Evolutionary conservation across 2,888 invertebrate species (phyloP).

Genomic region (Drosophila sordidula): DNA sequence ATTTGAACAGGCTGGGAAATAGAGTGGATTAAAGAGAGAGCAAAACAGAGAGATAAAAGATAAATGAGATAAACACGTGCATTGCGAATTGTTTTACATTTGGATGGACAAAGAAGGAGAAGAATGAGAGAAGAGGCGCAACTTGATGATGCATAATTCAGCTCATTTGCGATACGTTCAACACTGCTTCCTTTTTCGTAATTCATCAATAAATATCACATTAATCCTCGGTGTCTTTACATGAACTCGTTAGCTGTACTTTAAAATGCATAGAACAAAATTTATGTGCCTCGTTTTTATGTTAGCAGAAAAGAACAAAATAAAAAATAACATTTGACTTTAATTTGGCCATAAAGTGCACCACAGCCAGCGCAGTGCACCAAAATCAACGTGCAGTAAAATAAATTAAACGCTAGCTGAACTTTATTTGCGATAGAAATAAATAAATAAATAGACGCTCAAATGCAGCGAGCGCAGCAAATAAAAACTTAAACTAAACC

Average conservation of each 20-base stretch:
- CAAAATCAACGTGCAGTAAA: conserved; percentile 41
- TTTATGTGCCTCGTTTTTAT: conserved; percentile 35
- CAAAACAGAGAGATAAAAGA: conserved; percentile 53
- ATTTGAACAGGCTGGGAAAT: conserved; percentile 40
- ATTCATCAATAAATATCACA: conserved; percentile 58
- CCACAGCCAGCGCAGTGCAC: neutral
- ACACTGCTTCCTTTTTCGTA: neutral
- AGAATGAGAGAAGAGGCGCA: neutral
- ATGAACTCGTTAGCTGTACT: conserved; percentile 40
- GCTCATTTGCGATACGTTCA: conserved; percentile 36
- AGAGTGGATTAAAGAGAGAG: conserved; percentile 33
- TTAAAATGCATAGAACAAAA: conserved; percentile 51
- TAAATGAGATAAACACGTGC: conserved; percentile 70
- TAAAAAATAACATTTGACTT: conserved; percentile 60
- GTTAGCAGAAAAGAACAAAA: conserved; percentile 28
- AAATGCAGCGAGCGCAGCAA: too few species aligned
- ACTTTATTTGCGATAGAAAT: conserved; percentile 27
- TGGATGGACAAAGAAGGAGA: neutral
- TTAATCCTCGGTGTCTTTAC: conserved; percentile 46
- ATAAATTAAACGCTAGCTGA: conserved; percentile 53
- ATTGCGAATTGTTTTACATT: conserved; percentile 34
- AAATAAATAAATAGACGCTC: conserved; percentile 43
- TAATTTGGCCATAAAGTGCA: conserved; percentile 68
- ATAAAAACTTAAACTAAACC: conserved; percentile 16
- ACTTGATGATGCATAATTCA: conserved; percentile 60